Percentiles rank a stretch among this genome's conserved stretches.
phyloP scores from a whole-genome alignment of 2,888 invertebrate genomes.

The Empis livida region DNA sequence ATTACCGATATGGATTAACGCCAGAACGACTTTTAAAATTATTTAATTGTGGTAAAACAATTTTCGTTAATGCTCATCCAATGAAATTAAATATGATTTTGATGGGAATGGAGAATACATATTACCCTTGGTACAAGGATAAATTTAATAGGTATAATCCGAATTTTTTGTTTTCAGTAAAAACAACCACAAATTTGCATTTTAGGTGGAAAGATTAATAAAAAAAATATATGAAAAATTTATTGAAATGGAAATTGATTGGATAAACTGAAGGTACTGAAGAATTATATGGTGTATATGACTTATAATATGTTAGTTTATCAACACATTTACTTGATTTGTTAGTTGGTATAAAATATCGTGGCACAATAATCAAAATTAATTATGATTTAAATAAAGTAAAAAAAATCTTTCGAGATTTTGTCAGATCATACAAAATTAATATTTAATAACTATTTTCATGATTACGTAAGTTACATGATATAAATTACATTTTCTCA shows the following conservation, averaged over 20 bases:
- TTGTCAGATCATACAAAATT: neutral
- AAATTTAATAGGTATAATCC: no score
- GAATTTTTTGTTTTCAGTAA: no score
- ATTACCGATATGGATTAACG: neutral
- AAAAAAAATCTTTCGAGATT: slow-evolving; percentile 1
- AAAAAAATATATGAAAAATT: neutral
- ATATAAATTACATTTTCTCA: no score
- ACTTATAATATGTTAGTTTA: neutral
- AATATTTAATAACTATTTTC: slow-evolving; percentile 2
- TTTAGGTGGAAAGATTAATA: neutral
- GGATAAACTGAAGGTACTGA: neutral
- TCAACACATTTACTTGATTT: slow-evolving; percentile 3
- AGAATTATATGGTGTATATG: neutral
- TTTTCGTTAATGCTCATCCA: neutral
- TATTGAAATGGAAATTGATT: neutral
- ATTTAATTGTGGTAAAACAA: neutral
- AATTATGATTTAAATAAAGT: slow-evolving; percentile 3
- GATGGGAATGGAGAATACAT: neutral
- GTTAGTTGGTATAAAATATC: neutral
- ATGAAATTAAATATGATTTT: neutral
- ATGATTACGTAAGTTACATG: neutral
- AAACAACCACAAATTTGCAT: neutral
- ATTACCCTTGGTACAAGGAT: no score
- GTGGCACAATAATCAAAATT: neutral
- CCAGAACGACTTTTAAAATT: neutral